These are phyloP conservation scores for Solea senegalensis DNA, from an alignment of 2,113 vertebrate genomes.

Conservation along the genomic window DNA sequence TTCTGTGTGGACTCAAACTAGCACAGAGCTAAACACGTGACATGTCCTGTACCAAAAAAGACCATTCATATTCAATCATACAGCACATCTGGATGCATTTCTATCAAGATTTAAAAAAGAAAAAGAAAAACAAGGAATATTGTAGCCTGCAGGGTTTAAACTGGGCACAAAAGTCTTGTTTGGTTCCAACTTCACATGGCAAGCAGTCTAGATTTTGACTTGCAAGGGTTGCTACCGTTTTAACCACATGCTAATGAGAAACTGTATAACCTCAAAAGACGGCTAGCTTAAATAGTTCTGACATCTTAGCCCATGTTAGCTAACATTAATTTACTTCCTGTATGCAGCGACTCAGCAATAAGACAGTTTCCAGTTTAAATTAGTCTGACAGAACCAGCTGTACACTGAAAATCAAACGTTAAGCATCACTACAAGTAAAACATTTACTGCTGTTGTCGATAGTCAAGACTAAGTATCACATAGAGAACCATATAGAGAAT, in stretches of 20 bases:
- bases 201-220: too few species aligned
- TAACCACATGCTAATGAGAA: too few species aligned
- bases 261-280: too few species aligned
- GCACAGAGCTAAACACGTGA: not conserved
- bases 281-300: too few species aligned
- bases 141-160: not conserved
- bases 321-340: not conserved
- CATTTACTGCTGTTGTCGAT: constrained; percentile 37
- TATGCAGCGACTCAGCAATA: constrained; percentile 15
- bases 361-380: constrained; percentile 50
- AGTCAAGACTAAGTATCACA: constrained; percentile 17
- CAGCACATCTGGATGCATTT: not conserved
- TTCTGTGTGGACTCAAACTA: constrained; percentile 3
- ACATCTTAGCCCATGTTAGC: not conserved
- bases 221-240: too few species aligned
- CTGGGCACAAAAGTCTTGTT: too few species aligned
- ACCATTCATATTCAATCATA: not conserved
- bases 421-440: constrained; percentile 32
- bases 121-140: not conserved
- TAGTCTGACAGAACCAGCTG: constrained; percentile 79
- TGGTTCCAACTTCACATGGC: too few species aligned
- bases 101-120: not conserved
- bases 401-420: constrained; percentile 17
- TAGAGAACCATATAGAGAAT: not conserved
- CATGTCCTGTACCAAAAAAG: not conserved